Base-by-base conservation (phyloP, 92 coral and sea anemone genomes). In the Diadumene lineata region DNA sequence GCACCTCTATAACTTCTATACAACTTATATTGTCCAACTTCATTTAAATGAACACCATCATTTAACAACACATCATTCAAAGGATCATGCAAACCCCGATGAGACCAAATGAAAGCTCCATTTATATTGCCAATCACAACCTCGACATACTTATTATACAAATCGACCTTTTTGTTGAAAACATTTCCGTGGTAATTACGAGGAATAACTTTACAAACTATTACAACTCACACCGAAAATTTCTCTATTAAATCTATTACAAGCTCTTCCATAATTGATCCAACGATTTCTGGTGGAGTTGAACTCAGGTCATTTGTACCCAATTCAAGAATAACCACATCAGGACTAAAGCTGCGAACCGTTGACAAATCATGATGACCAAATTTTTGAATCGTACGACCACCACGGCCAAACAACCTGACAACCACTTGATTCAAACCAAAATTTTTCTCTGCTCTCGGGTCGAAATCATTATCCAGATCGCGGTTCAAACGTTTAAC, bases 1-100 rank as follows among this genome's bases (percentile, higher is more conserved):
- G 67, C 78, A 22, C 78, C 68, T 1, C 78, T 9, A 26, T 73
- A 73, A 31, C 78, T 73, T 6, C 65, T 17, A 31, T 73, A 73
- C 24, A 73, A 64, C 1, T 21, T 30, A 29, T 71, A 73, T 29
- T 57, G 78, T 25, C 78, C 78, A 11, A 2, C 3, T 73, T 6
- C 9, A 24, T 73, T 57, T 27, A 73, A 16, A 46, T 73, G 66
- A 1, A 73, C 78, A 23, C 78, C 78, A 27, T 73, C 78, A 22
- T 23, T 38, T 19, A 73, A 23, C 31, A 57, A 16, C 0, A 43
- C 32, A 2, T 43, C 17, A 19, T 26, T n/a, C 11, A 7, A 1
- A 8, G 57, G 66, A 3, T 56, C 50, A 16, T 26, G 16, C 24
- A 73, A 27, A 0, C 66, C 50, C 13, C 69, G 50, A 29, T 73